Percentiles rank a stretch among this genome's conserved stretches.
Conservation (phyloP, 1,140 invertebrate genomes). For the Gryon sp. region DNA sequence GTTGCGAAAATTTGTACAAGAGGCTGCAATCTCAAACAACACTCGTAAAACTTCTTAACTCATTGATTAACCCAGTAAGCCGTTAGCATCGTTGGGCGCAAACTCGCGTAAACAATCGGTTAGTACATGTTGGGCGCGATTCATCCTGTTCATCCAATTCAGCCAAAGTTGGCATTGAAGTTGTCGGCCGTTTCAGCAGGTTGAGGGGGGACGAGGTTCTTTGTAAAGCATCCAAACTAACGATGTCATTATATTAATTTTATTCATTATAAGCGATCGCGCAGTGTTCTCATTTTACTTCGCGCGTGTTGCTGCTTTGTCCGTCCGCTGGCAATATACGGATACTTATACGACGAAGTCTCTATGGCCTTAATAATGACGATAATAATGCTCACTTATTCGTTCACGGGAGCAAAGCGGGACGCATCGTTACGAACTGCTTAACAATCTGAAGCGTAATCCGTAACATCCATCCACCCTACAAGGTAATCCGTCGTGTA, state of each 20-base stretch:
- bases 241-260: conserved; percentile 55
- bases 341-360: conserved; percentile 38
- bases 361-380: conserved; percentile 62
- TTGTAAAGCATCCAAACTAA: conserved; percentile 33
- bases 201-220: conserved; percentile 1
- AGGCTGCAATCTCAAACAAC: too few relatives aligned
- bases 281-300: conserved; percentile 22
- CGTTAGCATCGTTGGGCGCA: not conserved
- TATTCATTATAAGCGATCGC: conserved; percentile 37
- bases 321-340: too few relatives aligned
- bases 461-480: conserved; percentile 62
- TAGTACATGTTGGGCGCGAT: too few relatives aligned
- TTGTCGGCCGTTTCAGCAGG: too few relatives aligned
- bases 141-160: not conserved
- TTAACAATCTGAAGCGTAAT: conserved; percentile 71
- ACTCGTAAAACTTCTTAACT: conserved; percentile 6
- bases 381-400: conserved; percentile 64
- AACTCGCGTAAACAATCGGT: conserved; percentile 3
- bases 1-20: too few relatives aligned
- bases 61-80: conserved; percentile 2
- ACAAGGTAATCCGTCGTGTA: conserved; percentile 65
- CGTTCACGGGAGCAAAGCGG: conserved; percentile 23
- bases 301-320: too few relatives aligned
- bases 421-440: conserved; percentile 62
- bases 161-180: conserved; percentile 27